phyloP scores from a whole-genome alignment of 2,797 vertebrate genomes.

The Trematomus bernacchii region DNA sequence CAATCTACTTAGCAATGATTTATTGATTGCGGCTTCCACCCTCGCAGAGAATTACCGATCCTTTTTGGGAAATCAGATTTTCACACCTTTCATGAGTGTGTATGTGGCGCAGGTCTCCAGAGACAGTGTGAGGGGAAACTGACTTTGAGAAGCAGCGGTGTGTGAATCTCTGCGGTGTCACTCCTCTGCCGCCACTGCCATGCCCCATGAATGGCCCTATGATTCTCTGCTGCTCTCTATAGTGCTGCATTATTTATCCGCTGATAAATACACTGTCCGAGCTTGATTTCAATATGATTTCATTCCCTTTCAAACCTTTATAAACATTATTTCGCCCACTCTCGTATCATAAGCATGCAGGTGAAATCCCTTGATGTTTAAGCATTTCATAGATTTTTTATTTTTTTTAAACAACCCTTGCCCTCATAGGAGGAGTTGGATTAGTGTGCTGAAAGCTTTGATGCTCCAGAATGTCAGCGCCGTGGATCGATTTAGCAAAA shows the following conservation, averaged over 20 bases:
- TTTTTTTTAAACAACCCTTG: constrained; percentile 80
- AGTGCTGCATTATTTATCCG: constrained; percentile 75
- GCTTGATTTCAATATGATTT: constrained; percentile 67
- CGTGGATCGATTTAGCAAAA: constrained; percentile 92
- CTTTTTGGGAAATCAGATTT: constrained; percentile 99
- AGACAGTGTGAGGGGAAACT: constrained; percentile 86
- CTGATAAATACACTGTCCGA: constrained; percentile 64
- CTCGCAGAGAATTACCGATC: constrained; percentile 99
- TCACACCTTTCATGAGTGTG: constrained; percentile 96
- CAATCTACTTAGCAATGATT: constrained; percentile 99
- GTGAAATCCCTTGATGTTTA: constrained; percentile 53
- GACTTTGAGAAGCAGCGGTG: constrained; percentile 93
- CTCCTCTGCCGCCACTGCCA: constrained; percentile 88
- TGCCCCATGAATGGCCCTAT: constrained; percentile 55
- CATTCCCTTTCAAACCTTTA: constrained; percentile 55
- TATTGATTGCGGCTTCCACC: constrained; percentile 95
- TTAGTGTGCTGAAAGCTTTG: constrained; percentile 94
- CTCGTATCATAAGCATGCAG: constrained; percentile 59
- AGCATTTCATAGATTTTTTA: constrained; percentile 55
- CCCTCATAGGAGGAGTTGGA: constrained; percentile 94
- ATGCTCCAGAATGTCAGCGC: constrained; percentile 94
- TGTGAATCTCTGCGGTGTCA: constrained; percentile 87
- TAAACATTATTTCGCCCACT: constrained; percentile 37
- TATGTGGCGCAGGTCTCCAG: constrained; percentile 86
- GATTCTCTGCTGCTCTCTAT: constrained; percentile 59